Conservation (phyloP, 92 coral and sea anemone genomes). For the Paragorgia papillata region DNA sequence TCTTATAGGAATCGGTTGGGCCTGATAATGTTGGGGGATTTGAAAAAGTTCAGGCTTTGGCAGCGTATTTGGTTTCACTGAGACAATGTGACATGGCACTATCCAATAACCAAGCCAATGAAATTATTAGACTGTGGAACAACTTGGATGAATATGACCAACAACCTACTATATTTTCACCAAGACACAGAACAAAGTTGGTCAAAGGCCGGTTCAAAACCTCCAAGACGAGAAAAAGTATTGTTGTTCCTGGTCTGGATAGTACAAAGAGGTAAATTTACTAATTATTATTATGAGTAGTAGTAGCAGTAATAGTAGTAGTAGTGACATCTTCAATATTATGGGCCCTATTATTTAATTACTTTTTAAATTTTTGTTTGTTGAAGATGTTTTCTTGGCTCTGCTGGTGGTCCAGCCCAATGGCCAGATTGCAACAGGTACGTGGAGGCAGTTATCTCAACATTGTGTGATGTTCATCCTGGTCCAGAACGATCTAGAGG, state of each 20-base stretch:
- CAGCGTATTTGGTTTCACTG: conserved; percentile 40
- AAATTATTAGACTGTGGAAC: conserved; percentile 49
- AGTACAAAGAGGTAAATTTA: too few species aligned
- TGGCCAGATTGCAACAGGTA: conserved; percentile 73
- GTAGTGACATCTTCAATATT: too few species aligned
- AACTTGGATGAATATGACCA: conserved; percentile 53
- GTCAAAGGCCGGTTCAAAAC: too few species aligned
- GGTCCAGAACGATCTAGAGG: conserved; percentile 33
- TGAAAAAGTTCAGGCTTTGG: conserved; percentile 55
- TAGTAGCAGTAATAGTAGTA: too few species aligned
- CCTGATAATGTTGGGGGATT: conserved; percentile 60
- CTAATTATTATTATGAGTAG: too few species aligned
- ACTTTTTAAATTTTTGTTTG: too few species aligned
- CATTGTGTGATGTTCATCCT: conserved; percentile 56
- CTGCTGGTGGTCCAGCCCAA: conserved; percentile 60
- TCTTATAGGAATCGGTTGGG: conserved; percentile 52
- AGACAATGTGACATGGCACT: conserved; percentile 45
- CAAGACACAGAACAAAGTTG: conserved; percentile 44
- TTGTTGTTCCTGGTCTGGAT: conserved; percentile 54
- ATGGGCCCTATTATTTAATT: too few species aligned
- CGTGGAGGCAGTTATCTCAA: conserved; percentile 58
- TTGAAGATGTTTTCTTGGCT: conserved; percentile 58
- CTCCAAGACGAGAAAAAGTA: conserved; percentile 26
- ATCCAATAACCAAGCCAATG: conserved; percentile 46
- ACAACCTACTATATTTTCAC: conserved; percentile 46